Percentiles rank a stretch among this genome's conserved stretches.
phyloP scores from a whole-genome alignment of 2,888 invertebrate genomes.

The Pyrocoelia pectoralis region DNA sequence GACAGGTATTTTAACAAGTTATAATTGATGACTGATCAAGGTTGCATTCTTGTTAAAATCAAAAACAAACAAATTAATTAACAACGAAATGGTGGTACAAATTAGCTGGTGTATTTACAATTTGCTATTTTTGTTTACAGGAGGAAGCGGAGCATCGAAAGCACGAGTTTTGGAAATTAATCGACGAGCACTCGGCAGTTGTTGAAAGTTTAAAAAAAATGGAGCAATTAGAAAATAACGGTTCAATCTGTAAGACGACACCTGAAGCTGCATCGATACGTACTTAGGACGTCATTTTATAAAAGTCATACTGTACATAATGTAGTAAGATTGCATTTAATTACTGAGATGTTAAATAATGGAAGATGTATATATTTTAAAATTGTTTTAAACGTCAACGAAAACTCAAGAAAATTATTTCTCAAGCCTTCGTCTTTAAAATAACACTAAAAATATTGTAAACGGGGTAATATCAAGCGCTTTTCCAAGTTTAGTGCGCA shows the following conservation, averaged over 20 bases:
- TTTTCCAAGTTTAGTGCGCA: conserved; percentile 3
- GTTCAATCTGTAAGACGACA: conserved; percentile 37
- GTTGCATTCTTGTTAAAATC: too few relatives aligned
- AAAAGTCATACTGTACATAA: conserved; percentile 3
- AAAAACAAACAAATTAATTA: too few relatives aligned
- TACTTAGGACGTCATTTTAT: conserved; percentile 34
- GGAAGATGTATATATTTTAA: not conserved
- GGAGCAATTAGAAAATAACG: conserved; percentile 48
- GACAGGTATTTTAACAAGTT: too few relatives aligned
- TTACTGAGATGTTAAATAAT: not conserved
- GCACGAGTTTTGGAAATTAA: conserved; percentile 55
- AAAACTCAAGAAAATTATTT: too few relatives aligned
- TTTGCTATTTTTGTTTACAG: too few relatives aligned
- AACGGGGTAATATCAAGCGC: not conserved
- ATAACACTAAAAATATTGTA: not conserved
- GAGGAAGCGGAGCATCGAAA: conserved; percentile 55
- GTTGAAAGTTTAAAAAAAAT: conserved; percentile 56
- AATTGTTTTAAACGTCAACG: not conserved
- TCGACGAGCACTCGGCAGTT: conserved; percentile 55
- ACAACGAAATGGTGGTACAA: too few relatives aligned
- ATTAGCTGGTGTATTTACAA: too few relatives aligned
- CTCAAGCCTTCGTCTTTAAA: not conserved
- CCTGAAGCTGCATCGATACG: conserved; percentile 41
- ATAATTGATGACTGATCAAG: too few relatives aligned
- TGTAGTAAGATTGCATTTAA: not conserved